Percentiles rank a stretch among this genome's conserved stretches.
phyloP scores from a whole-genome alignment of 2,888 invertebrate species.

The Lypha dubia region DNA sequence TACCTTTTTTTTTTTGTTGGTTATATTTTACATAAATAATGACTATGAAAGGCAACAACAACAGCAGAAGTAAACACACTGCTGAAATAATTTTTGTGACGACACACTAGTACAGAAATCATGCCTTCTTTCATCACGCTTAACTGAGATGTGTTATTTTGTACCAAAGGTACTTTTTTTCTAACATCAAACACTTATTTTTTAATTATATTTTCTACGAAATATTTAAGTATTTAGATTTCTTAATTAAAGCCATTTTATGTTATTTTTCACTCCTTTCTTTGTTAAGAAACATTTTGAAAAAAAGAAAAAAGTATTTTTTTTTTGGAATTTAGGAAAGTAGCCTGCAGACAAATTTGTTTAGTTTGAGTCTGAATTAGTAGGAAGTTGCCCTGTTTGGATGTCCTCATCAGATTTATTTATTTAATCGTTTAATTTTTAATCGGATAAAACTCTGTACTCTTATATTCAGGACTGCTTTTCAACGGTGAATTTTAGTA shows the following conservation, averaged over 20 bases:
- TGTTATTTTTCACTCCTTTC: not conserved
- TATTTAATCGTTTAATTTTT: no score
- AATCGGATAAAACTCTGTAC: no score
- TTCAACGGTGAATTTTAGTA: no score
- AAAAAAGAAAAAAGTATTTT: not conserved
- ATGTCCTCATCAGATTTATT: no score
- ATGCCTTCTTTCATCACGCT: not conserved
- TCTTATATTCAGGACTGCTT: no score
- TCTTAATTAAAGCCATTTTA: not conserved
- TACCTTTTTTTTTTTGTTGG: not conserved
- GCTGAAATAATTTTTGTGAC: conserved; percentile 16
- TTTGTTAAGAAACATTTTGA: not conserved
- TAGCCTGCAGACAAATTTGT: no score
- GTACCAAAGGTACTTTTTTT: conserved; percentile 3
- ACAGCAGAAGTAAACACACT: not conserved
- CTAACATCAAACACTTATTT: not conserved
- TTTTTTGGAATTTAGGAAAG: not conserved
- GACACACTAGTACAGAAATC: conserved; percentile 66
- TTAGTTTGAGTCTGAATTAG: no score
- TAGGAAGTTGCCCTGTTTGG: no score
- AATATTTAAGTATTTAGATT: not conserved
- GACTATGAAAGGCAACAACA: conserved; percentile 4
- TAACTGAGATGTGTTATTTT: not conserved
- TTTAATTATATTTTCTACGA: not conserved
- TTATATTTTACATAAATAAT: conserved; percentile 28